Percentiles rank a stretch among this genome's conserved stretches.
Conservation (phyloP, 2,113 vertebrate species). For the Calcarius ornatus region DNA sequence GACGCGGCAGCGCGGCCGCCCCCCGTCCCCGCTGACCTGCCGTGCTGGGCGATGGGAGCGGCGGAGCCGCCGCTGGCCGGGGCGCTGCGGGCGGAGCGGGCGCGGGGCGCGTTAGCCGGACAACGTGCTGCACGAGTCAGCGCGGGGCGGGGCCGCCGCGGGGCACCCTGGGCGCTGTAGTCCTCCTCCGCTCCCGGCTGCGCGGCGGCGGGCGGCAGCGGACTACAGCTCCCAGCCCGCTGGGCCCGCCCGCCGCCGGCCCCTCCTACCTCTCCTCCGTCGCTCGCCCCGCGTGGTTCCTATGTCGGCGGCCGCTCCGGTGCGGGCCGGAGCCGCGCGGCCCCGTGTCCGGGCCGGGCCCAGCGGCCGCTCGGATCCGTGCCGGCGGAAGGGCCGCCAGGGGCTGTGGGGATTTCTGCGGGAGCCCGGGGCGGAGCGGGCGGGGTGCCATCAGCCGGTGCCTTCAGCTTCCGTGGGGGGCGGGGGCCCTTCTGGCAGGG, state of each 20-base stretch:
- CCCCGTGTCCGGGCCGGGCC: accelerated
- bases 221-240: not conserved
- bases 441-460: not conserved
- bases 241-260: no score
- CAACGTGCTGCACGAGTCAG: conserved; percentile 37
- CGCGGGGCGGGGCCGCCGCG: not conserved
- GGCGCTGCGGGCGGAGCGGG: not conserved
- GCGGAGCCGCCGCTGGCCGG: not conserved
- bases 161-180: not conserved
- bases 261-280: not conserved
- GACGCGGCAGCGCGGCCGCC: not conserved
- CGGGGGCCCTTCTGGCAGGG: not conserved
- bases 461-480: not conserved
- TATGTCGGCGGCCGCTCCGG: no score
- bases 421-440: not conserved
- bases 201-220: not conserved
- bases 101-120: not conserved
- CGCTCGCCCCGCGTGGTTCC: not conserved
- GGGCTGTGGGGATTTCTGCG: not conserved
- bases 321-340: accelerated
- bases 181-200: accelerated
- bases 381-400: no score
- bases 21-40: not conserved
- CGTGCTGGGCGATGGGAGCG: not conserved
- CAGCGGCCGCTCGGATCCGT: not conserved